Evolutionary conservation across 2,888 invertebrate genomes (phyloP).

Genomic region (Eilema caniola): DNA sequence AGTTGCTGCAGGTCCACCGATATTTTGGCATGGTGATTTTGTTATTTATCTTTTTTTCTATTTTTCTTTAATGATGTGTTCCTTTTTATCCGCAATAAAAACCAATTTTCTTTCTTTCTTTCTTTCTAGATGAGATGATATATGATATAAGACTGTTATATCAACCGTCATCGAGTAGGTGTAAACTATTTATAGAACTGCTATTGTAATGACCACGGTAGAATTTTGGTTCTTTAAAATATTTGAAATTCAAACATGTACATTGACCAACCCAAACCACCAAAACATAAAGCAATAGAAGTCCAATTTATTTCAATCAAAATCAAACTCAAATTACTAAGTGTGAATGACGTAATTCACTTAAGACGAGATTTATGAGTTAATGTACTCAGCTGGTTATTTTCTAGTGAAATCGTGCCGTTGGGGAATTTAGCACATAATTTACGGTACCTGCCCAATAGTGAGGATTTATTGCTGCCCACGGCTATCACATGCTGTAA

Average conservation of each 20-base stretch:
- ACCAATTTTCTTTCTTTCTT: no score
- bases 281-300: conserved; percentile 10
- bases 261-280: background rate
- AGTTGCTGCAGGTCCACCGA: no score
- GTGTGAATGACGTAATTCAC: conserved; percentile 53
- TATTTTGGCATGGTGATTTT: no score
- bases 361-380: conserved; percentile 48
- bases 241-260: background rate
- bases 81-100: no score
- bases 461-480: conserved; percentile 50
- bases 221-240: background rate
- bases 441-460: conserved; percentile 55
- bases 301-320: conserved; percentile 36
- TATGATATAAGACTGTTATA: no score
- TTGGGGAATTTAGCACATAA: conserved; percentile 54
- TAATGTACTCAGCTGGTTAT: conserved; percentile 41
- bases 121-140: no score
- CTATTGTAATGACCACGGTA: no score
- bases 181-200: no score
- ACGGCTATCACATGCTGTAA: conserved; percentile 52
- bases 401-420: conserved; percentile 53
- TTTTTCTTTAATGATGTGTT: no score
- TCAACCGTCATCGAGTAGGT: no score
- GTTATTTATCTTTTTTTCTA: no score
- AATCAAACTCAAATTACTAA: conserved; percentile 43